These are phyloP conservation scores for Thysanoteuthis rhombus DNA, from an alignment of 2,888 invertebrate genomes.

Conservation along the genomic window DNA sequence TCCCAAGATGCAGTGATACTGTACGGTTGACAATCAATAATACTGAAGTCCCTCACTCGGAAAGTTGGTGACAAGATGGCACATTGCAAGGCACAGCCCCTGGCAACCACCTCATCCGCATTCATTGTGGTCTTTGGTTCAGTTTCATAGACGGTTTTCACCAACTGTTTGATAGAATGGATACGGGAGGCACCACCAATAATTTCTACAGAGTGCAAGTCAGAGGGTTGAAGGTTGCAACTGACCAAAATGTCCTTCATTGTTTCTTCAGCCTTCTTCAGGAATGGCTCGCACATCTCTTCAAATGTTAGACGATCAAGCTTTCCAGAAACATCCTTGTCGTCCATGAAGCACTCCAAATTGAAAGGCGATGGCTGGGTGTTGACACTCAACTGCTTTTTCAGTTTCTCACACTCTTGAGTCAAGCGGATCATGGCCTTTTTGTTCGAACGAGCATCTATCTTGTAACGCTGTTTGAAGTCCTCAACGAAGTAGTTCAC, in stretches of 20 bases:
- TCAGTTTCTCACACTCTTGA: slow-evolving; percentile 94
- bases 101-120: slow-evolving; percentile 92
- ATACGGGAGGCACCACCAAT: slow-evolving; percentile 95
- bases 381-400: slow-evolving; percentile 99
- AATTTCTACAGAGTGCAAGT: slow-evolving; percentile 93
- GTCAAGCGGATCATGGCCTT: slow-evolving; percentile 86
- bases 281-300: slow-evolving; percentile 80
- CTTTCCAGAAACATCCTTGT: slow-evolving; percentile 89
- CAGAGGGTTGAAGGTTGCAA: slow-evolving; percentile 78
- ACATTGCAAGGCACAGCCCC: slow-evolving; percentile 93
- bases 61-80: slow-evolving; percentile 98
- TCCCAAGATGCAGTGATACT: slow-evolving; percentile 74
- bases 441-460: slow-evolving; percentile 83
- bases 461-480: slow-evolving; percentile 84
- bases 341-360: slow-evolving; percentile 99
- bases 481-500: slow-evolving; percentile 90
- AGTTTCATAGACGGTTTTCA: slow-evolving; percentile 85
- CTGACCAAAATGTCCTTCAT: slow-evolving; percentile 67
- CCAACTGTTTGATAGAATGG: slow-evolving; percentile 88
- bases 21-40: slow-evolving; percentile 90
- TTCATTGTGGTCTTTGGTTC: slow-evolving; percentile 94
- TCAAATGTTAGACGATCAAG: slow-evolving; percentile 89
- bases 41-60: slow-evolving; percentile 92
- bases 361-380: slow-evolving; percentile 91
- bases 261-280: slow-evolving; percentile 81